Percentiles rank a stretch among this genome's conserved stretches.
Evolutionary conservation across 1,140 invertebrate genomes (phyloP).

Genomic region (Bombus soroeensis): DNA sequence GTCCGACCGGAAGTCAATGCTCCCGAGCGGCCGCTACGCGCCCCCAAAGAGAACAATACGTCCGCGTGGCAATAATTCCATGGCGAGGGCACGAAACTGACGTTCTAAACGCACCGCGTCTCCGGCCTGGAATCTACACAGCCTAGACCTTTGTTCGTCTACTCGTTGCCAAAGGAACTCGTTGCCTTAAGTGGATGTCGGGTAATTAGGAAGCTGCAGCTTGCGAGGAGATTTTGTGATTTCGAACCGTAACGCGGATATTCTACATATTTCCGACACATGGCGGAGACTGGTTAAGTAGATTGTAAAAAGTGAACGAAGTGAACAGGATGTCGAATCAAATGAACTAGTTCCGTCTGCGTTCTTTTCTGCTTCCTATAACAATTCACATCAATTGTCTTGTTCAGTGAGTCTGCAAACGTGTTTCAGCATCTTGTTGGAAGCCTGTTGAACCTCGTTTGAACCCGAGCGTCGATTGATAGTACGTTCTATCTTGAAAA

Average conservation of each 20-base stretch:
- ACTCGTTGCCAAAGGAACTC: slow-evolving; percentile 6
- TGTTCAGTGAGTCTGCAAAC: too few species aligned
- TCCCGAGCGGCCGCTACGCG: background rate
- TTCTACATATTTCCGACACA: background rate
- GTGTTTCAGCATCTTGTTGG: too few species aligned
- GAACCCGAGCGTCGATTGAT: too few species aligned
- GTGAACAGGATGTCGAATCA: too few species aligned
- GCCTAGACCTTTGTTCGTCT: slow-evolving; percentile 36
- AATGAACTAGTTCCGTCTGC: too few species aligned
- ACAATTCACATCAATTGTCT: too few species aligned
- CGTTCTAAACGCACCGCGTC: slow-evolving; percentile 46
- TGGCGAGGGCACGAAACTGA: slow-evolving; percentile 11
- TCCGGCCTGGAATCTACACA: background rate
- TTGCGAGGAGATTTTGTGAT: too few species aligned
- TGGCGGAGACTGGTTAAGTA: background rate
- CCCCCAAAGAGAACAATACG: slow-evolving; percentile 29
- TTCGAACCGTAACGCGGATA: slow-evolving; percentile 2
- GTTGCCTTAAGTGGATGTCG: slow-evolving; percentile 12
- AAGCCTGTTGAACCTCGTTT: too few species aligned
- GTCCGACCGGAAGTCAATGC: slow-evolving; percentile 40
- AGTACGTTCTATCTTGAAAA: too few species aligned
- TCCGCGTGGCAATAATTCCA: slow-evolving; percentile 29
- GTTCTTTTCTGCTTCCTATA: too few species aligned
- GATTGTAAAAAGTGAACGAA: too few species aligned
- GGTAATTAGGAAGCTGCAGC: slow-evolving; percentile 25